A percentile compares a stretch with the other conserved stretches of the same genome.
phyloP scores from a whole-genome alignment of 1,140 invertebrate genomes.

The Dendrolimus punctatus region DNA sequence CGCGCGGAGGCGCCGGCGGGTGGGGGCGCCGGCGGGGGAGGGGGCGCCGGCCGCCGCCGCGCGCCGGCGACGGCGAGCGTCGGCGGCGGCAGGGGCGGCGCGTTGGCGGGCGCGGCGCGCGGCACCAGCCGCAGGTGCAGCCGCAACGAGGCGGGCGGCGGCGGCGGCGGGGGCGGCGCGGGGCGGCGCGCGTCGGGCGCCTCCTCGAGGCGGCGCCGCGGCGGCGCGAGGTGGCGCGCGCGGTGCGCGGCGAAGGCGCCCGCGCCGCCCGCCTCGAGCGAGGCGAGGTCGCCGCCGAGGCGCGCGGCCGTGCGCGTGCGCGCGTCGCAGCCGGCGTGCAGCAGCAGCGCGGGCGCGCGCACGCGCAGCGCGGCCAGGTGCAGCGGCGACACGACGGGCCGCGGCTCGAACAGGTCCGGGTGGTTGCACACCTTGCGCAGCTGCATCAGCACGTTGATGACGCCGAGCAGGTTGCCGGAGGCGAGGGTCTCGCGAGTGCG shows the following conservation, averaged over 20 bases:
- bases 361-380: conserved; percentile 86
- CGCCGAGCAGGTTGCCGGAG: conserved; percentile 96
- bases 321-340: conserved; percentile 78
- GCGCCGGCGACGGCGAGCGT: conserved; percentile 10
- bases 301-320: conserved; percentile 19
- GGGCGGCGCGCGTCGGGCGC: conserved; percentile 74
- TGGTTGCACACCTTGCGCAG: conserved; percentile 99
- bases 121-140: conserved; percentile 41
- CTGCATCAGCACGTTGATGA: conserved; percentile 99
- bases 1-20: conserved; percentile 10
- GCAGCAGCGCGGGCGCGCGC: conserved; percentile 81
- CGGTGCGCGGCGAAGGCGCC: conserved; percentile 90
- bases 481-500: conserved; percentile 97
- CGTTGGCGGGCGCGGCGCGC: conserved; percentile 25
- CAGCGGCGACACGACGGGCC: conserved; percentile 96
- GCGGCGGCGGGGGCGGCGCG: conserved; percentile 62
- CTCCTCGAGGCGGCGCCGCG: conserved; percentile 83
- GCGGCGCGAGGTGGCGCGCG: conserved; percentile 81
- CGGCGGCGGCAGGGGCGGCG: conserved; percentile 13
- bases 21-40: conserved; percentile 8
- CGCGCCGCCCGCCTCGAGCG: conserved; percentile 57
- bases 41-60: conserved; percentile 13
- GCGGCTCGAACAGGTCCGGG: conserved; percentile 98
- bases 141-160: conserved; percentile 71
- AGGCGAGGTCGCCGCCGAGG: conserved; percentile 37